These are phyloP conservation scores for Microcebus griseorufus DNA, from an alignment of 2,113 vertebrate genomes.

Conservation along the genomic window DNA sequence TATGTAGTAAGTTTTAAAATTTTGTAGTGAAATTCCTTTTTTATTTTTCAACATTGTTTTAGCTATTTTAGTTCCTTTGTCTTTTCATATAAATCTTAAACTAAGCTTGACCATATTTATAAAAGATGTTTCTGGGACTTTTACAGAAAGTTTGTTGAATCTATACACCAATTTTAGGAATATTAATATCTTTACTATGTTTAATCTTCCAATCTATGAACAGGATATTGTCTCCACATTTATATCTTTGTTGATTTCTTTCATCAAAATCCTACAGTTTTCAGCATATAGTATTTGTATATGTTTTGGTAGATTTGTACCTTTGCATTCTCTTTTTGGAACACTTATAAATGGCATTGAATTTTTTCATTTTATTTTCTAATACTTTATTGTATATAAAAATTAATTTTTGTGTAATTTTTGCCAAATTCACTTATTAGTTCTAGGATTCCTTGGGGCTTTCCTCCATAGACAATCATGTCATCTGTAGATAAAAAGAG, in stretches of 20 bases:
- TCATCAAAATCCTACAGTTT: neutral
- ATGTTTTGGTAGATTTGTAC: neutral
- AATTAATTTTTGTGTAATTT: neutral
- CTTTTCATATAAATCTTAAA: neutral
- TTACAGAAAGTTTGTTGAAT: neutral
- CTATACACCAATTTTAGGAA: neutral
- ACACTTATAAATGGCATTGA: neutral
- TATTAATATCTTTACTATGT: neutral
- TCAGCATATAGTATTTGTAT: neutral
- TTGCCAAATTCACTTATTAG: neutral
- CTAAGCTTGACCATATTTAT: neutral
- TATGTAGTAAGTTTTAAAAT: neutral
- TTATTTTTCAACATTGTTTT: neutral
- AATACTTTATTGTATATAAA: neutral
- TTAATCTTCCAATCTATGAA: neutral
- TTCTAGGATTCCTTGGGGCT: neutral
- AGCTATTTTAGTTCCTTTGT: neutral
- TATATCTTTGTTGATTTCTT: neutral
- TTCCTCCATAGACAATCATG: neutral
- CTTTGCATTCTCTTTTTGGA: neutral
- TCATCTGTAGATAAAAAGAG: neutral
- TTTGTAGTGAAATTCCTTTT: neutral
- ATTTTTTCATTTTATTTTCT: neutral
- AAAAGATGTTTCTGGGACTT: neutral
- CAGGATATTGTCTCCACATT: neutral